phyloP scores from a whole-genome alignment of 2,888 invertebrate species.

The Agrotis clavis region DNA sequence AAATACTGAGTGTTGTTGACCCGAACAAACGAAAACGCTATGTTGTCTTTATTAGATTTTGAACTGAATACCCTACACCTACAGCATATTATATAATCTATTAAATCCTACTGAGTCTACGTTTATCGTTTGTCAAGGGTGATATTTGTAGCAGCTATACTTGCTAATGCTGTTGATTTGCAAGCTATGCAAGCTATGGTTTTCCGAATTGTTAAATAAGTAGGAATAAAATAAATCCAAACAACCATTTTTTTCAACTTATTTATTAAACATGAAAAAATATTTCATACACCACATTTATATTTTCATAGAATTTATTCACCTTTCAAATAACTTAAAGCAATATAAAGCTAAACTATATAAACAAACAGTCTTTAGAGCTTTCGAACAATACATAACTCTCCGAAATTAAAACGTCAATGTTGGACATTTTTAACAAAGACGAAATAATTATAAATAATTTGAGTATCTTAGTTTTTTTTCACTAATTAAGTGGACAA shows the following conservation, averaged over 20 bases:
- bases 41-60: too few relatives aligned
- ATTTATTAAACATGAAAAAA: slow-evolving; percentile 56
- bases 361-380: slow-evolving; percentile 47
- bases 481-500: not conserved
- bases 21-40: too few relatives aligned
- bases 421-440: not conserved
- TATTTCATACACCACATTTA: slow-evolving; percentile 1
- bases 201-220: not conserved
- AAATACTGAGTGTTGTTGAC: too few relatives aligned
- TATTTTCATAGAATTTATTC: not conserved
- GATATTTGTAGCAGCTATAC: too few relatives aligned
- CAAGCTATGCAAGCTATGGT: too few relatives aligned
- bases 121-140: too few relatives aligned
- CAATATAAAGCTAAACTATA: slow-evolving; percentile 25
- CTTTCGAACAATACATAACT: slow-evolving; percentile 25
- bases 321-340: not conserved
- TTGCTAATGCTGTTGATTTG: too few relatives aligned
- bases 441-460: slow-evolving; percentile 2
- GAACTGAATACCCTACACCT: too few relatives aligned
- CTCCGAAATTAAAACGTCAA: not conserved
- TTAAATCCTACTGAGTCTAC: too few relatives aligned
- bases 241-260: slow-evolving; percentile 12
- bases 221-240: slow-evolving; percentile 8
- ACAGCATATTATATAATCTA: too few relatives aligned
- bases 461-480: slow-evolving; percentile 25